Conservation (phyloP, 2,113 vertebrate species). For the Phylloscopus trochiloides region DNA sequence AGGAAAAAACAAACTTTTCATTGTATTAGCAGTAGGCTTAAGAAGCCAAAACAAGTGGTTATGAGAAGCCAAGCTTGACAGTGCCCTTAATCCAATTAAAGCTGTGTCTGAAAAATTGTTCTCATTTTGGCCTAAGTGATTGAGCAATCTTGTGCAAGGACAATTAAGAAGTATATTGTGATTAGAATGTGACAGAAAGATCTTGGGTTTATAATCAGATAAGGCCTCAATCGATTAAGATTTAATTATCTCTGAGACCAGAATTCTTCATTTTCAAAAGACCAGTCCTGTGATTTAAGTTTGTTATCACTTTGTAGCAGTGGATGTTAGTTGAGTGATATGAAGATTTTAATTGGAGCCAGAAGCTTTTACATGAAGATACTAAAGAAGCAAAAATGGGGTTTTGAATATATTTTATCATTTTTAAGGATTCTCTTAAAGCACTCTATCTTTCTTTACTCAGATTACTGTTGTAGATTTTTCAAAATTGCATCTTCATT, state of each 20-base stretch:
- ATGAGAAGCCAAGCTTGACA: not conserved
- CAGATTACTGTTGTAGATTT: not conserved
- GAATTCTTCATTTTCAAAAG: not conserved
- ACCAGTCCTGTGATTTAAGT: not conserved
- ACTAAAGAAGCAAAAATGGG: not conserved
- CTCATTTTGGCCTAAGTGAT: not conserved
- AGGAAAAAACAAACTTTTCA: not conserved
- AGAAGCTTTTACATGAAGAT: not conserved
- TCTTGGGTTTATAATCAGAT: not conserved
- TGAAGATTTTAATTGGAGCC: slow-evolving; percentile 9
- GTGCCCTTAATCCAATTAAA: not conserved
- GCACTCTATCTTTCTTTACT: not conserved
- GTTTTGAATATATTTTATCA: not conserved
- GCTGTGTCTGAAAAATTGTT: not conserved
- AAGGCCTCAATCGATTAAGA: not conserved
- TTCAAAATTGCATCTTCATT: not conserved
- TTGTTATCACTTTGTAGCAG: not conserved
- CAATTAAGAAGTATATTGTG: not conserved
- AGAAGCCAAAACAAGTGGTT: not conserved
- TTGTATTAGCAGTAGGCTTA: not conserved
- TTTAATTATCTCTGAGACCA: not conserved
- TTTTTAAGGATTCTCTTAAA: not conserved
- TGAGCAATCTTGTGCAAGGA: not conserved
- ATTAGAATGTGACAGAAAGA: not conserved
- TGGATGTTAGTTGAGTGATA: not conserved